phyloP scores from a whole-genome alignment of 2,797 vertebrate genomes.

The Halcyon chelicuti region DNA sequence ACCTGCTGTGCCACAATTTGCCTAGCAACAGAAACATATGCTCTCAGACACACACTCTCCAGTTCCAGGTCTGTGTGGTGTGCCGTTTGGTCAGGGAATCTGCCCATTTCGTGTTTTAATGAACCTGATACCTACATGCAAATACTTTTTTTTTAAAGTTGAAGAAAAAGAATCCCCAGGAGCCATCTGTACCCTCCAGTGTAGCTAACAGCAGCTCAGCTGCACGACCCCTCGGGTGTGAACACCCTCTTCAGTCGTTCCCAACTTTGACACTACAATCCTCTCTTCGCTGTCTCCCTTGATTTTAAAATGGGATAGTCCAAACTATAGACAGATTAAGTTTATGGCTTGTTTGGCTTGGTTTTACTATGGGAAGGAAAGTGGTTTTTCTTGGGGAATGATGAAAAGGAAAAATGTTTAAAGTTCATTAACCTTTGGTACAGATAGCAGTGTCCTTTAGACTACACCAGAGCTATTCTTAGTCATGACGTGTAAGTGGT shows the following conservation, averaged over 20 bases:
- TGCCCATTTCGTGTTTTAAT: neutral
- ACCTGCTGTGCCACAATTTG: neutral
- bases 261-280: neutral
- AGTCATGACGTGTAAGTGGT: neutral
- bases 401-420: slow-evolving; percentile 58
- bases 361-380: slow-evolving; percentile 18
- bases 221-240: rapidly evolving
- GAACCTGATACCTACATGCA: neutral
- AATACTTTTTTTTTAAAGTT: rapidly evolving
- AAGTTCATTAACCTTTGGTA: slow-evolving; percentile 72
- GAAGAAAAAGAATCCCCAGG: neutral
- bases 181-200: neutral
- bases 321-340: neutral
- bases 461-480: slow-evolving; percentile 56
- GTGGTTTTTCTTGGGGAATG: slow-evolving; percentile 48
- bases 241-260: neutral
- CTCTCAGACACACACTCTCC: neutral
- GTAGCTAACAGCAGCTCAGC: neutral
- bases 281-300: neutral
- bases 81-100: neutral
- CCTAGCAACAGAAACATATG: neutral
- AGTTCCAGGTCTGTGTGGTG: neutral
- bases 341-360: slow-evolving; percentile 14
- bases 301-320: slow-evolving; percentile 14
- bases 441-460: slow-evolving; percentile 56